Percentiles rank a stretch among this genome's conserved stretches.
Evolutionary conservation across 2,797 vertebrate genomes (phyloP).

Genomic region (Sebastes wilsoni): DNA sequence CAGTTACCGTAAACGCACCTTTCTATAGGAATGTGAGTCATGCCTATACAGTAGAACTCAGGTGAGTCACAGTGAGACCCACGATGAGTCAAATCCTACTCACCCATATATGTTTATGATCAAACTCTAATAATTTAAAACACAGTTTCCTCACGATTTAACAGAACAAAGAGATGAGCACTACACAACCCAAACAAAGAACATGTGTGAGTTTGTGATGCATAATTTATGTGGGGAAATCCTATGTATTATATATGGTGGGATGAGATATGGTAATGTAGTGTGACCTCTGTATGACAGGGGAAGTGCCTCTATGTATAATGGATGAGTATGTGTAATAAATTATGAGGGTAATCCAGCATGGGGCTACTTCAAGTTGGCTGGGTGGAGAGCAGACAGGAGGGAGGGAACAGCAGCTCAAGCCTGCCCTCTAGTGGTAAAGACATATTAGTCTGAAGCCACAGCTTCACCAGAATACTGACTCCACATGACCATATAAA

Average conservation of each 20-base stretch:
- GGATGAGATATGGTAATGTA: slow-evolving; percentile 24
- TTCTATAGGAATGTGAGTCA: slow-evolving; percentile 43
- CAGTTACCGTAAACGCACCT: slow-evolving; percentile 43
- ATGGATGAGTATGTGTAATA: slow-evolving; percentile 62
- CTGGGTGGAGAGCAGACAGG: not conserved
- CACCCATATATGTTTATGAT: slow-evolving; percentile 3
- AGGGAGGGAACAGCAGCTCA: slow-evolving; percentile 1
- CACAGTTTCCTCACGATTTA: not conserved
- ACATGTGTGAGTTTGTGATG: slow-evolving; percentile 29
- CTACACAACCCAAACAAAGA: slow-evolving; percentile 46
- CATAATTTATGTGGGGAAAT: slow-evolving; percentile 51
- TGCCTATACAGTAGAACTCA: not conserved
- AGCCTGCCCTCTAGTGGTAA: slow-evolving; percentile 69
- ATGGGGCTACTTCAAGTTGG: not conserved
- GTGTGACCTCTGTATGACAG: slow-evolving; percentile 57
- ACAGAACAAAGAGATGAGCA: slow-evolving; percentile 46
- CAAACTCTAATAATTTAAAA: not conserved
- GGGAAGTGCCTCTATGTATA: slow-evolving; percentile 43
- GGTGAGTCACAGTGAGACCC: slow-evolving; percentile 46
- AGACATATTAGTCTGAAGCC: not conserved
- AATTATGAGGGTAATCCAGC: slow-evolving; percentile 52
- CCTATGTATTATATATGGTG: slow-evolving; percentile 44
- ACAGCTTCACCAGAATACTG: not conserved
- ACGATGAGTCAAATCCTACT: slow-evolving; percentile 33
- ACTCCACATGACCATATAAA: not conserved